Conservation (phyloP, 2,113 vertebrate species). For the Gopherus flavomarginatus region DNA sequence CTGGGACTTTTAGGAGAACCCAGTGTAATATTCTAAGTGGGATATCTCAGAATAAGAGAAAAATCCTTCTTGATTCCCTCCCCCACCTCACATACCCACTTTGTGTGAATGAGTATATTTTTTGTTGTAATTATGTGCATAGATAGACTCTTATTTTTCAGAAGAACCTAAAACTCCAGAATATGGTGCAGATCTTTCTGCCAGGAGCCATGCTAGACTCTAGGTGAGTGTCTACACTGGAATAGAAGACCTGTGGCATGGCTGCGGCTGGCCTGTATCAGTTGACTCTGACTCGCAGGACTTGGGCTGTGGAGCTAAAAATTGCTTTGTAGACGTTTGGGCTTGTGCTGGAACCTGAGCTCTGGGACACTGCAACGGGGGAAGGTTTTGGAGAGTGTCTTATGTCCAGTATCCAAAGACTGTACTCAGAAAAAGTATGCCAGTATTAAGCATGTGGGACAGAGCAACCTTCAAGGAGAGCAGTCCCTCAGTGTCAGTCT, state of each 20-base stretch:
- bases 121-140: neutral
- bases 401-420: neutral
- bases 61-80: neutral
- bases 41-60: neutral
- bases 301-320: too few relatives aligned
- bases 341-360: neutral
- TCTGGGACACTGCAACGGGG: too few relatives aligned
- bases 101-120: neutral
- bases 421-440: neutral
- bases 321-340: too few relatives aligned
- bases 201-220: neutral
- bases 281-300: too few relatives aligned
- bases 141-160: neutral
- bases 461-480: neutral
- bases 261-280: too few relatives aligned
- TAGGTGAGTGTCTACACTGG: neutral
- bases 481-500: neutral
- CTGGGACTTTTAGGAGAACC: neutral
- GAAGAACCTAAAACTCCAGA: constrained; percentile 5
- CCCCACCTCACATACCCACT: accelerated
- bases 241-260: too few relatives aligned
- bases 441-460: neutral
- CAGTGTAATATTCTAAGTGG: neutral
- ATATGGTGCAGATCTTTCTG: neutral
- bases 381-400: neutral